Evolutionary conservation across 1,140 invertebrate genomes (phyloP).

Genomic region (Elysia chlorotica): DNA sequence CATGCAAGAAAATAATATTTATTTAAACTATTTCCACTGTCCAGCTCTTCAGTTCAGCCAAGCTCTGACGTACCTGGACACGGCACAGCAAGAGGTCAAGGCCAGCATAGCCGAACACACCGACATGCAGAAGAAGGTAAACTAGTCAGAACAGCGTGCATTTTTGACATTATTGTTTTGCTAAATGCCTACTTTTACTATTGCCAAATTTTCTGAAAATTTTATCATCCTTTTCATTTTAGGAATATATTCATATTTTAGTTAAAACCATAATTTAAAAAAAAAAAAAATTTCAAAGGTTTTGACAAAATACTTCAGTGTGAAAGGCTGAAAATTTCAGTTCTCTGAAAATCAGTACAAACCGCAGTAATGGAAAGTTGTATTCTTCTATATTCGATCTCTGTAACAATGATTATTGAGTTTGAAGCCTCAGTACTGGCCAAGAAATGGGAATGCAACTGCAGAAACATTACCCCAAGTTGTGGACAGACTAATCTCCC

Average conservation of each 20-base stretch:
- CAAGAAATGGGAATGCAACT: conserved; percentile 81
- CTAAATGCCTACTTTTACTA: neutral
- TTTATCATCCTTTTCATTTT: neutral
- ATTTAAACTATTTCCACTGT: too few relatives aligned
- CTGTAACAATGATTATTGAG: too few relatives aligned
- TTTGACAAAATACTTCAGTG: neutral
- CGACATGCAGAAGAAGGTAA: conserved; percentile 74
- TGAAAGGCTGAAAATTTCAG: too few relatives aligned
- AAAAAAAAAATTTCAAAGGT: neutral
- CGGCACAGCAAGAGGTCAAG: conserved; percentile 77
- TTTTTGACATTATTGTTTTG: neutral
- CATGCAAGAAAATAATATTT: too few relatives aligned
- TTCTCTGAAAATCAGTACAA: too few relatives aligned
- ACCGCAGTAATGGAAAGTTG: too few relatives aligned
- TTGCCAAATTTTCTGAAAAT: neutral
- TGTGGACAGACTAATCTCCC: conserved; percentile 79
- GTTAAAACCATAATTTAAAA: neutral
- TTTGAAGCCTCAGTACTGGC: too few relatives aligned
- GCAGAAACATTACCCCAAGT: conserved; percentile 79
- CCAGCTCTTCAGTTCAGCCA: conserved; percentile 84
- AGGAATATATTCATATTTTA: too few relatives aligned
- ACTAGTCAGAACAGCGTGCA: neutral
- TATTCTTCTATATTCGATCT: too few relatives aligned
- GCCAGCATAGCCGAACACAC: conserved; percentile 77
- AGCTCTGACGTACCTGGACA: conserved; percentile 81